Conservation (phyloP, 2,797 vertebrate genomes). For the Peromyscus eremicus region DNA sequence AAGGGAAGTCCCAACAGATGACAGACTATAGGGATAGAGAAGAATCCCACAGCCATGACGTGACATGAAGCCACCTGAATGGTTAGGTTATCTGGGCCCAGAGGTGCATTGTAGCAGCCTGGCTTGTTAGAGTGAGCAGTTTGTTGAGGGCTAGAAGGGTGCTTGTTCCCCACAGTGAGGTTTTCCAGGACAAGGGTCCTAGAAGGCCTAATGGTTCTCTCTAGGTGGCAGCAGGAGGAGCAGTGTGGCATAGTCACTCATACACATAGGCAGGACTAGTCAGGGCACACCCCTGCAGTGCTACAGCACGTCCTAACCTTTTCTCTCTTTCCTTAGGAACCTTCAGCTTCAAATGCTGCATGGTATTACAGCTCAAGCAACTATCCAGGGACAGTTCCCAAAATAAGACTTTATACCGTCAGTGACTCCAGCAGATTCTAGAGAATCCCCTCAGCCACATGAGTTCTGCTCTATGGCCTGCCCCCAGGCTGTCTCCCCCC, state of each 20-base stretch:
- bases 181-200: background rate
- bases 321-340: background rate
- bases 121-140: background rate
- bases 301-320: background rate
- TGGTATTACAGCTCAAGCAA: background rate
- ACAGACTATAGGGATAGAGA: background rate
- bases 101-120: background rate
- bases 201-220: background rate
- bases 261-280: background rate
- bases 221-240: background rate
- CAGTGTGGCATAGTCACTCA: background rate
- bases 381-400: background rate
- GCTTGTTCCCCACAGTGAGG: background rate
- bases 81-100: background rate
- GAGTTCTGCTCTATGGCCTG: background rate
- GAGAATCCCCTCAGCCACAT: background rate
- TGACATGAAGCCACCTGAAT: background rate
- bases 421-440: rapidly evolving
- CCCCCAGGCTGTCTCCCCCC: background rate
- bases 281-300: background rate
- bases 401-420: background rate
- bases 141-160: background rate
- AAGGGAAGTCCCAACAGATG: background rate
- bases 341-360: background rate
- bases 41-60: background rate